Base-by-base conservation (phyloP, 1,140 invertebrate species). In the Medauroidea extradentata region DNA sequence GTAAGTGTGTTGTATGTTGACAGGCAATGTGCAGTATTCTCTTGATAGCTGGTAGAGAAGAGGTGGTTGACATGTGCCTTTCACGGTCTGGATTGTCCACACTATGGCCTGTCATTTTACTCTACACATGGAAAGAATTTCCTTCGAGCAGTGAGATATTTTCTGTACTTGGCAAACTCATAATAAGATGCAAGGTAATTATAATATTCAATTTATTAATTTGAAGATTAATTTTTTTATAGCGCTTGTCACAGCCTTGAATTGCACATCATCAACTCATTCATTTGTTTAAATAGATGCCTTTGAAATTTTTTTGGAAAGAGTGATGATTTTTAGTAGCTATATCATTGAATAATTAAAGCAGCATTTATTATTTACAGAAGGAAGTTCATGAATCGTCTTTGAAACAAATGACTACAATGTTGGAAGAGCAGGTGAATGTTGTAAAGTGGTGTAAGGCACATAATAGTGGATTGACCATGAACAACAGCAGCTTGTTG, bases 361-460 rank as follows among this genome's bases (percentile, higher is more conserved):
- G n/a, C n/a, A n/a, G n/a, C n/a, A n/a, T n/a, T n/a, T n/a, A n/a
- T n/a, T n/a, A n/a, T n/a, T n/a, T 54, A 11, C 53, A 54, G 53
- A 25, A 23, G n/a, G 38, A 2, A 11, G 11, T 16, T 2, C n/a
- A 5, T 23, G 53, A 54, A 11, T 14, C 53, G 8, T 19, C 42
- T 1, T 16, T 43, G 2, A 1, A 34, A 5, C 18, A n/a, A 7
- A 9, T 54, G 38, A 23, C 29, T 19, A 34, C 19, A 16, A 23
- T 42, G 25, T n/a, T 44, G 41, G 53, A 54, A 3, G 24, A 43
- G 1, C 53, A 54, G 23, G 24, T 54, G 2, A 19, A 16, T 13
- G 53, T 54, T 18, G 38, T 54, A 23, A 3, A 42, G 7, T 54
- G 53, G 53, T 54, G 53, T 25, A 54, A 23, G 34, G 14, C 19